phyloP scores from a whole-genome alignment of 2,113 vertebrate genomes.

The Lampris incognitus region DNA sequence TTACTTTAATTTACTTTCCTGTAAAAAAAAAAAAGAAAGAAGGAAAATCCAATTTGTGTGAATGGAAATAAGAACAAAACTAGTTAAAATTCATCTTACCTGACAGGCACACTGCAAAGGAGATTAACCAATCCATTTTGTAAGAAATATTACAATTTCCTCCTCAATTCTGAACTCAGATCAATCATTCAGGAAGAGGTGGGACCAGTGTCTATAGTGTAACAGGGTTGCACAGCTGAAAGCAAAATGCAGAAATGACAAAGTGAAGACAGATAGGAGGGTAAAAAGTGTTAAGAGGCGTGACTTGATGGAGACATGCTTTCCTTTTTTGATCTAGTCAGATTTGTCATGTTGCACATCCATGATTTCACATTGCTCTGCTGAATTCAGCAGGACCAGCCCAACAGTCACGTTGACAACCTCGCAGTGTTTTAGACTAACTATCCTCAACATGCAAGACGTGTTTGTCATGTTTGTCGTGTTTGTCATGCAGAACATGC shows the following conservation, averaged over 20 bases:
- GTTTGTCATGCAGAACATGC: too few relatives aligned
- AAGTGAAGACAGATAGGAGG: conserved; percentile 17
- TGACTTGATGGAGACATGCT: background rate
- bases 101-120: conserved; percentile 35
- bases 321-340: background rate
- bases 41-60: background rate
- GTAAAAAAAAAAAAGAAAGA: background rate
- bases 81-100: conserved; percentile 56
- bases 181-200: background rate
- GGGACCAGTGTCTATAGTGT: background rate
- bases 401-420: too few relatives aligned
- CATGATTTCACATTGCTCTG: too few relatives aligned
- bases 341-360: too few relatives aligned
- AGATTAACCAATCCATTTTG: conserved; percentile 57
- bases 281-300: conserved; percentile 45
- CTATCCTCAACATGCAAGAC: too few relatives aligned
- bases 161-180: background rate
- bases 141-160: background rate
- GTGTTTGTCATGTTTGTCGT: too few relatives aligned
- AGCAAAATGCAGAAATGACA: conserved; percentile 19
- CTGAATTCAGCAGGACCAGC: too few relatives aligned
- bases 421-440: too few relatives aligned
- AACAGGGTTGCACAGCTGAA: conserved; percentile 3
- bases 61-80: background rate
- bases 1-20: too few relatives aligned